Evolutionary conservation across 2,797 vertebrate genomes (phyloP).

Genomic region (Alectoris magna): DNA sequence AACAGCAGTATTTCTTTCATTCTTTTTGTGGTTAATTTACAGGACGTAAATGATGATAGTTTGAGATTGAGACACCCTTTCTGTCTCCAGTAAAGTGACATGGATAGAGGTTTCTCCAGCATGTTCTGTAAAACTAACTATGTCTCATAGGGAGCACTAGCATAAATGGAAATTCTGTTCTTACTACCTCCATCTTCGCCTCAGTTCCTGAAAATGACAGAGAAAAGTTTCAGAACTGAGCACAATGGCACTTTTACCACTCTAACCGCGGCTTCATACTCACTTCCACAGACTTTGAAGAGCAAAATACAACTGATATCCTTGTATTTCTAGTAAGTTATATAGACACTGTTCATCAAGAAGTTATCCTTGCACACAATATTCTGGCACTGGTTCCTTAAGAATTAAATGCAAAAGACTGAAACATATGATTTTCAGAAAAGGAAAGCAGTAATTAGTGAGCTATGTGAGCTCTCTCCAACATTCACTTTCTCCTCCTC

Average conservation of each 20-base stretch:
- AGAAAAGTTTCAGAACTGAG: not conserved
- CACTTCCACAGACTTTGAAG: not conserved
- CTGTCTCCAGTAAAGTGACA: not conserved
- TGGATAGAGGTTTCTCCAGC: not conserved
- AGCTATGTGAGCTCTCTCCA: accelerated
- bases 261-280: not conserved
- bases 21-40: not conserved
- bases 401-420: not conserved
- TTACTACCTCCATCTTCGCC: not conserved
- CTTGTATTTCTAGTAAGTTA: accelerated
- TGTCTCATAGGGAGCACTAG: not conserved
- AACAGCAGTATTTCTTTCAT: not conserved
- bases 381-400: not conserved
- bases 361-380: not conserved
- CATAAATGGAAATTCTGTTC: not conserved
- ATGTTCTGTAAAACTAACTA: not conserved
- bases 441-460: not conserved
- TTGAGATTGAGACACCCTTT: not conserved
- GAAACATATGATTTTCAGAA: not conserved
- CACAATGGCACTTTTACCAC: not conserved
- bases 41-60: not conserved
- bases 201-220: not conserved
- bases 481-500: not conserved
- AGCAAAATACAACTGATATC: not conserved
- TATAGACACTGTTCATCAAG: not conserved